These are phyloP conservation scores for Acomys russatus DNA, from an alignment of 2,797 vertebrate species.

Conservation along the genomic window DNA sequence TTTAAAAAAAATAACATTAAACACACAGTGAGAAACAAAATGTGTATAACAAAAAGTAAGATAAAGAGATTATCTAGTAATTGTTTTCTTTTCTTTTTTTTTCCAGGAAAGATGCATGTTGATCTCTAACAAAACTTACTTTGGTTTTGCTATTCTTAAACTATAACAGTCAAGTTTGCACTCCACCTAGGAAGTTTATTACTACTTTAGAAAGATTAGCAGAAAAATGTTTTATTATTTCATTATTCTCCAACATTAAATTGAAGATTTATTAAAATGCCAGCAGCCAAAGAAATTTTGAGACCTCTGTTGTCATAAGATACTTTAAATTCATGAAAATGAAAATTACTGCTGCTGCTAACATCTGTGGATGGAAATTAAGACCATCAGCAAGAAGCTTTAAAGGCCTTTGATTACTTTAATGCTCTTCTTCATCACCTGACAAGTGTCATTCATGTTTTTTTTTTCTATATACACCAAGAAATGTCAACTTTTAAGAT, in stretches of 20 bases:
- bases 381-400: neutral
- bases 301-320: neutral
- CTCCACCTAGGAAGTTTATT: neutral
- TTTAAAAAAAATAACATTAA: neutral
- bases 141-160: conserved; percentile 7
- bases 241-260: conserved; percentile 7
- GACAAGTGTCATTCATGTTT: neutral
- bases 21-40: neutral
- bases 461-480: conserved; percentile 13
- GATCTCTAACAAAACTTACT: neutral
- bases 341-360: neutral
- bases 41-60: neutral
- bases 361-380: neutral
- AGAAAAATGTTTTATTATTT: neutral
- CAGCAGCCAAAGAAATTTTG: neutral
- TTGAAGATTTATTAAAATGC: conserved; percentile 30
- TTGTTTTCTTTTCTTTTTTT: neutral
- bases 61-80: conserved; percentile 5
- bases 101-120: neutral
- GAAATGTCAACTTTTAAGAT: conserved; percentile 44
- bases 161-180: neutral
- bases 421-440: neutral
- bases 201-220: conserved; percentile 43
- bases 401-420: neutral
- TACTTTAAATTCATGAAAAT: too few relatives aligned